Evolutionary conservation across 1,140 invertebrate species (phyloP), one percentile per base, ranked within the genome.

Genomic region (Ceratosolen fusciceps): DNA sequence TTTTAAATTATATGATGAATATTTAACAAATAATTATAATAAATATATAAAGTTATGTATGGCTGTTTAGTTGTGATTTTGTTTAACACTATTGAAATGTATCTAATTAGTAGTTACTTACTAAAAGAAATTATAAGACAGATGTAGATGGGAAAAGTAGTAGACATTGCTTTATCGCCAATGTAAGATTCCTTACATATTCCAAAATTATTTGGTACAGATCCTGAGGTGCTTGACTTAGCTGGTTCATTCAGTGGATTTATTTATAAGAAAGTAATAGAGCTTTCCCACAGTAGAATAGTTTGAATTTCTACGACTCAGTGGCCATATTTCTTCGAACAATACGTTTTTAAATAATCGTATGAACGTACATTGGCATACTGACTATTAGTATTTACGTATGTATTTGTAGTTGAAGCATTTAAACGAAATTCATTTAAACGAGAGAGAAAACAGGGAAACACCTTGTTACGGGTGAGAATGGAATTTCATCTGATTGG

Each of bases 121-220:
- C 88, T 87, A 87, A 89, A 88, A 88, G 77, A 89, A 89, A 89
- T 84, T 74, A 89, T 87, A 86, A 88, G 85, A 83, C 80, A 87
- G 84, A 87, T 72, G 80, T 88, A 77, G 82, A 81, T 81, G 79
- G 84, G 83, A 85, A 86, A 84, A 85, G 82, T 84, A 83, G 86
- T 86, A 87, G 87, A 87, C 88, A 89, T 89, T 82, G 87, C 87
- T 89, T 85, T 79, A 83, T 81, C 77, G 77, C 72, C 81, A 74
- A 83, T 47, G 39, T 7, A 31, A 43, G 68, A 52, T 39, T 58
- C 16, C 49, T 77, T 29, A 60, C 67, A 43, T 60, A 62, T 62
- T 43, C n/a, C 31, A 10, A 34, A 26, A 34, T 39, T 47, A 77
- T 56, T 49, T 77, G 12, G 2, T 34, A 21, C 24, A 16, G 29